These are phyloP conservation scores for Aspiorhynchus laticeps DNA, from an alignment of 2,113 vertebrate genomes.

Conservation along the genomic window DNA sequence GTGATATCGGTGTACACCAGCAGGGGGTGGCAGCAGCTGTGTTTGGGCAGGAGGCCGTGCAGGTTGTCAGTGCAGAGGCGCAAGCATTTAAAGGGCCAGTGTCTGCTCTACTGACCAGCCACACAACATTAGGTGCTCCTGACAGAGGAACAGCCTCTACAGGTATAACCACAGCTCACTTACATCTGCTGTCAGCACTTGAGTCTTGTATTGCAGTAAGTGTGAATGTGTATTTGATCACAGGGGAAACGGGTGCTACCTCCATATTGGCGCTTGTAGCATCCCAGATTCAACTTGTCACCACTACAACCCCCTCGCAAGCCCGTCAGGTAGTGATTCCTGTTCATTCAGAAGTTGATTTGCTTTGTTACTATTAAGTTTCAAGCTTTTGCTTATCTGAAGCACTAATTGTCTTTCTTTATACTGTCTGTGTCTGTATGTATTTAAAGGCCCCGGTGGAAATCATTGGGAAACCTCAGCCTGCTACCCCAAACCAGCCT, in stretches of 20 bases:
- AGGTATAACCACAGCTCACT: slow-evolving; percentile 20
- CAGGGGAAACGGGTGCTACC: slow-evolving; percentile 61
- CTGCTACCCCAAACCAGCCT: slow-evolving; percentile 68
- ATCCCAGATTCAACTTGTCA: slow-evolving; percentile 63
- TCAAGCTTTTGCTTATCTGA: not conserved
- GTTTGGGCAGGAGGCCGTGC: slow-evolving; percentile 70
- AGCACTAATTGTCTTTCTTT: not conserved
- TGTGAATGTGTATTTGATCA: not conserved
- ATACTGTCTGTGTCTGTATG: not conserved
- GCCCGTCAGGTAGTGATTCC: slow-evolving; percentile 64
- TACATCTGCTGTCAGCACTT: not conserved
- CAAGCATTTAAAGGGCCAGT: slow-evolving; percentile 62
- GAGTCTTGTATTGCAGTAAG: not conserved
- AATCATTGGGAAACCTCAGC: slow-evolving; percentile 77
- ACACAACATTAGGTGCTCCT: slow-evolving; percentile 59
- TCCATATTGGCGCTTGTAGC: slow-evolving; percentile 64
- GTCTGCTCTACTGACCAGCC: slow-evolving; percentile 49
- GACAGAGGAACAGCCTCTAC: slow-evolving; percentile 52
- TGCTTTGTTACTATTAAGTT: not conserved
- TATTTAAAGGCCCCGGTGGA: slow-evolving; percentile 54
- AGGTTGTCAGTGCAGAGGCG: slow-evolving; percentile 58
- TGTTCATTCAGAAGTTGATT: not conserved
- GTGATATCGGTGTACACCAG: slow-evolving; percentile 80
- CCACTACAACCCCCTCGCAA: slow-evolving; percentile 59
- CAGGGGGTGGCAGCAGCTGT: slow-evolving; percentile 79